phyloP scores from a whole-genome alignment of 1,140 invertebrate species.

The Bacillus rossius region DNA sequence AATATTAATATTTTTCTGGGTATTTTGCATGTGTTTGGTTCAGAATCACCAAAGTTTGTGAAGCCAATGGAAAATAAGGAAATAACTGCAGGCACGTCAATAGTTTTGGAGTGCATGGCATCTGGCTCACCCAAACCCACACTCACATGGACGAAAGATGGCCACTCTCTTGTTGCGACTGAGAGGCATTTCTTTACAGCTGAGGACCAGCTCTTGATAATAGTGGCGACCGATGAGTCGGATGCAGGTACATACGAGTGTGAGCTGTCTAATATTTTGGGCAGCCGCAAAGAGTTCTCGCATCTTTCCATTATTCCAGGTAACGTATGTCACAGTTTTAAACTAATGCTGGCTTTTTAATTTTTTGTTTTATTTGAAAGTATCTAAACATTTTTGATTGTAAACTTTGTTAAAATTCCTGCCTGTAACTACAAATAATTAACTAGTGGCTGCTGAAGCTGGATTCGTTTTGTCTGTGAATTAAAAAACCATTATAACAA shows the following conservation, averaged over 20 bases:
- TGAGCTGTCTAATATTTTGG: constrained; percentile 78
- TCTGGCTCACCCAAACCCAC: constrained; percentile 80
- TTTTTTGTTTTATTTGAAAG: too few species aligned
- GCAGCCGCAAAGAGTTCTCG: constrained; percentile 52
- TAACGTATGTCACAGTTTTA: constrained; percentile 26
- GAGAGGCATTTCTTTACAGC: constrained; percentile 78
- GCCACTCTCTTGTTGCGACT: constrained; percentile 59
- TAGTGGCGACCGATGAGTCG: constrained; percentile 64
- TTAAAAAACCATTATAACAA: too few species aligned
- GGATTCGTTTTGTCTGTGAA: too few species aligned
- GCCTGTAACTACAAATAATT: too few species aligned
- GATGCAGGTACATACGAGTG: constrained; percentile 88
- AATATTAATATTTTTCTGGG: too few species aligned
- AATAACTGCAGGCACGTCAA: constrained; percentile 66
- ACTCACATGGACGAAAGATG: constrained; percentile 87
- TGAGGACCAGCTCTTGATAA: constrained; percentile 81
- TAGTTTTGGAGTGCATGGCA: constrained; percentile 84
- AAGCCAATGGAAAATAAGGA: constrained; percentile 82
- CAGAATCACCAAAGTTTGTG: constrained; percentile 78
- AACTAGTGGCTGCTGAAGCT: too few species aligned
- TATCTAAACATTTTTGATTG: too few species aligned
- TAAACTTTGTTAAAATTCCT: too few species aligned
- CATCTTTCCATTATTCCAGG: constrained; percentile 50
- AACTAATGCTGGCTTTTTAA: background rate
- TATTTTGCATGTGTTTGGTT: constrained; percentile 7